These are phyloP conservation scores for Epinephelus moara DNA, from an alignment of 2,113 vertebrate genomes.

Conservation along the genomic window DNA sequence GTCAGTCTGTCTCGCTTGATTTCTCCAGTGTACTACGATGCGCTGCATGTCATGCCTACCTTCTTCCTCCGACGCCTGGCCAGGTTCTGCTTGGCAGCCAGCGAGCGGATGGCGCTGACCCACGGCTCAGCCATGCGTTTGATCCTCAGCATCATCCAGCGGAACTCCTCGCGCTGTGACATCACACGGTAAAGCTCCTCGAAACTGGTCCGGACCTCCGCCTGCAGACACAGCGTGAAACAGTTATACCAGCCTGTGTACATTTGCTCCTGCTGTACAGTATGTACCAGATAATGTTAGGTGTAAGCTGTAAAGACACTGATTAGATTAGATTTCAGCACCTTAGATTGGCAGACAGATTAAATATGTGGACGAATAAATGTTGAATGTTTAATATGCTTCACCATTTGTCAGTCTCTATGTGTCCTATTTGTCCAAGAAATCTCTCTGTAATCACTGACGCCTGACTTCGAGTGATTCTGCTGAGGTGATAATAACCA, in stretches of 20 bases:
- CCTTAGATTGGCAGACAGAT: background rate
- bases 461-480: background rate
- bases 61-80: constrained; percentile 92
- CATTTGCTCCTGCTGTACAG: background rate
- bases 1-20: background rate
- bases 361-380: background rate
- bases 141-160: constrained; percentile 98
- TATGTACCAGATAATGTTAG: background rate
- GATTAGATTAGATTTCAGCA: too few species aligned
- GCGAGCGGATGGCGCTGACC: constrained; percentile 93
- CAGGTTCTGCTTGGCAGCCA: constrained; percentile 94
- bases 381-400: background rate
- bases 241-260: background rate
- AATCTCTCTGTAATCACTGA: background rate
- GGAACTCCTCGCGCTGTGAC: constrained; percentile 95
- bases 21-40: background rate
- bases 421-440: background rate
- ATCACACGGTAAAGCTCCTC: constrained; percentile 94
- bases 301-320: background rate
- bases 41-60: constrained; percentile 74
- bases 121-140: constrained; percentile 95
- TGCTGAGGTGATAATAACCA: constrained; percentile 10
- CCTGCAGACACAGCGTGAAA: constrained; percentile 76
- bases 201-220: constrained; percentile 92
- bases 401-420: background rate